Base-by-base conservation (phyloP, 2,113 vertebrate genomes). In the Echinops telfairi region DNA sequence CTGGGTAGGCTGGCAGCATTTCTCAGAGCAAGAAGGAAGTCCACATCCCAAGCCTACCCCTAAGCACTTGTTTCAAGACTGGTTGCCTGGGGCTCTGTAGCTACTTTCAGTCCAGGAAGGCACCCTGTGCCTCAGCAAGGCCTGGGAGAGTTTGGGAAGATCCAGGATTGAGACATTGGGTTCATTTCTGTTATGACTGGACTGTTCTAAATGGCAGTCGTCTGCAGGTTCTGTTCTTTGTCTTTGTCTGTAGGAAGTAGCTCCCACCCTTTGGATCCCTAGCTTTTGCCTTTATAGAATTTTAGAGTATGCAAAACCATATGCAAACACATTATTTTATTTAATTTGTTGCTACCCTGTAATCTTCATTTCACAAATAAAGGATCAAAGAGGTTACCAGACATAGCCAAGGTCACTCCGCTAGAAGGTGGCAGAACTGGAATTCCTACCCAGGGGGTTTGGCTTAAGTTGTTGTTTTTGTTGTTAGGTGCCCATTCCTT, bases 341-440 rank as follows among this genome's bases (percentile, higher is more conserved):
- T 87, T 64, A 89, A 77, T 23, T 31, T 43, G 23, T 83, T 70
- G 53, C 25, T 68, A 58, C 36, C 15, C 3, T 89, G 5, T 57
- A 25, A 22, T 82, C 29, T 47, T 89, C 31, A 86, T 91, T 91
- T 91, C 85, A 76, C 0, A 31, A 22, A 76, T 70, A 17, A 90
- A 19, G 12, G 47, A 43, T 68, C 58, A 36, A 31, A 80, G 76
- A 78, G 27, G 57, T 83, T 83, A 60, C 36, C 9, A 53, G 92
- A 38, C 25, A 80, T 81, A 71, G 62, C 58, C 53, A 38, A 84
- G 36, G 60, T 85, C 88, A 81, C 77, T 57, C 6, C 90, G 88
- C 53, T 81, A 73, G 40, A 80, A 68, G 68, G 22, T 25, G 29
- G 78, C 43, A 15, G 33, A 57, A 6, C 57, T 60, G 60, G 58